Evolutionary conservation across 2,113 vertebrate species (phyloP).

Genomic region (Oxyruncus cristatus): DNA sequence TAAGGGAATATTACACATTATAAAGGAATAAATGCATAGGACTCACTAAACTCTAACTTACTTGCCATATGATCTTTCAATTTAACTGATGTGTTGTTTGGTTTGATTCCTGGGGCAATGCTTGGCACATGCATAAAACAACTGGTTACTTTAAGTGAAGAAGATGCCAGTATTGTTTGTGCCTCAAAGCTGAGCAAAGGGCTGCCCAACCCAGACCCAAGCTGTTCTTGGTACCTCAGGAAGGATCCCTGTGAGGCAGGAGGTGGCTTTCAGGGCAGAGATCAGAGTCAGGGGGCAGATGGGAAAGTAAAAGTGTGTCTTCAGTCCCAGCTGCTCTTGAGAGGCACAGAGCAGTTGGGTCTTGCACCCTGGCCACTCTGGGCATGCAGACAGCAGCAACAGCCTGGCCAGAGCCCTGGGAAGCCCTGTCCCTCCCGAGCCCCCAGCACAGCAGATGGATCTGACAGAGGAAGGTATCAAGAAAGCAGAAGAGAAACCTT

Average conservation of each 20-base stretch:
- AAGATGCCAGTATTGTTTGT: background rate
- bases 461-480: background rate
- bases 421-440: background rate
- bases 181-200: rapidly evolving
- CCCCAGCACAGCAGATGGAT: background rate
- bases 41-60: background rate
- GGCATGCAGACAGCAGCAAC: background rate
- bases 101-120: background rate
- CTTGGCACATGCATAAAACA: background rate
- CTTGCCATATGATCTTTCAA: background rate
- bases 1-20: background rate
- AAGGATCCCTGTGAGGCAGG: background rate
- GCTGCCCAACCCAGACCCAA: too few species aligned
- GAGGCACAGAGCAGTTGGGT: background rate
- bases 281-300: background rate
- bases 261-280: background rate
- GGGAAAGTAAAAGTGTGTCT: background rate
- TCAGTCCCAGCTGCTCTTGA: background rate
- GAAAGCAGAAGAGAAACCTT: background rate
- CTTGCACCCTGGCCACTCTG: background rate
- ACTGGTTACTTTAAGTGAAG: background rate
- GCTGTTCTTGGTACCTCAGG: background rate
- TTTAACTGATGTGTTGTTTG: background rate
- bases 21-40: background rate
- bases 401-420: background rate